Percentiles rank a stretch among this genome's conserved stretches.
These are phyloP conservation scores for Apogon talboti DNA, from an alignment of 2,797 vertebrate species.

Conservation along the genomic window DNA sequence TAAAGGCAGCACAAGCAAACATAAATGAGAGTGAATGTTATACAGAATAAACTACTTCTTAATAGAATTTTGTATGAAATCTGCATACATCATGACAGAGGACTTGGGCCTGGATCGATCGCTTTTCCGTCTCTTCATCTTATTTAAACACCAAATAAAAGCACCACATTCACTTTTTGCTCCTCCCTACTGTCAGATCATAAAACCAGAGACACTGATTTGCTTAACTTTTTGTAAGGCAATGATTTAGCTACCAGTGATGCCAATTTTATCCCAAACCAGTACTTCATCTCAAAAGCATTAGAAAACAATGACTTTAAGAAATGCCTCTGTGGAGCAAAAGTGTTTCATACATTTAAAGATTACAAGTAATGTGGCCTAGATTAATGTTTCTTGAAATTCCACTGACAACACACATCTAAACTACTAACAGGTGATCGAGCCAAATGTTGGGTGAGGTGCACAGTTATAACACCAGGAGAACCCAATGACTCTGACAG, in stretches of 20 bases:
- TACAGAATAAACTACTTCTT: no score
- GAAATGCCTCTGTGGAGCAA: slow-evolving; percentile 1
- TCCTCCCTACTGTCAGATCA: no score
- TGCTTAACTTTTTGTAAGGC: neutral
- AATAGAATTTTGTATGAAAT: no score
- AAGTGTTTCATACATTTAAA: neutral
- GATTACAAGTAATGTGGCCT: neutral
- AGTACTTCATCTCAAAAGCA: neutral
- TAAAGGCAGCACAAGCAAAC: no score
- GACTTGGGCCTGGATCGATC: no score
- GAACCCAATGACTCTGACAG: neutral
- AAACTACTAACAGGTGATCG: neutral
- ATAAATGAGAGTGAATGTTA: no score
- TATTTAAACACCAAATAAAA: no score
- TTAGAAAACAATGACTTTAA: neutral
- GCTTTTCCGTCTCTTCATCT: no score
- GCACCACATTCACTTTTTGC: no score
- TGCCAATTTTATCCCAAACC: neutral
- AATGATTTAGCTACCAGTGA: neutral
- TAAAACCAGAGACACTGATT: no score
- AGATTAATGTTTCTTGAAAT: neutral
- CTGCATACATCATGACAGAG: no score
- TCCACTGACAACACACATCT: neutral
- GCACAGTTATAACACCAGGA: neutral
- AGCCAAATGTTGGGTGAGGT: neutral